Conservation (phyloP, 1,140 invertebrate species). For the Drosophila takahashii region DNA sequence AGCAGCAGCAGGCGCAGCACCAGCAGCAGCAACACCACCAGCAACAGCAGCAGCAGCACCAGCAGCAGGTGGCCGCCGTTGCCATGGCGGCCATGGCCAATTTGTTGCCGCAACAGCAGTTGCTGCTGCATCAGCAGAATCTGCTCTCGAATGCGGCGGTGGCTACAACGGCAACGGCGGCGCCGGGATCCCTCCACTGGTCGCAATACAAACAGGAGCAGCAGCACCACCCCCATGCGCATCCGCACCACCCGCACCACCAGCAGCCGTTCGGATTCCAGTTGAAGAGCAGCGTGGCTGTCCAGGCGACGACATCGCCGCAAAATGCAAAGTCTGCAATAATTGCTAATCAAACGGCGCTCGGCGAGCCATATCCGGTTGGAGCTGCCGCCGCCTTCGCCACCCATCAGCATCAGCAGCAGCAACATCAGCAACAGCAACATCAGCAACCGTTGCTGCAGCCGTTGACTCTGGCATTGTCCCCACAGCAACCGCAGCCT, state of each 20-base stretch:
- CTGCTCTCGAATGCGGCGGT: constrained; percentile 72
- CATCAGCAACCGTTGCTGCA: constrained; percentile 71
- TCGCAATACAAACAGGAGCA: constrained; percentile 77
- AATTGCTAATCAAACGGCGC: constrained; percentile 83
- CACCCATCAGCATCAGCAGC: constrained; percentile 67
- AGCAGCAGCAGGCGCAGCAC: constrained; percentile 55
- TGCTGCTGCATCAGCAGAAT: constrained; percentile 81
- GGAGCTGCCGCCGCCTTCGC: constrained; percentile 47
- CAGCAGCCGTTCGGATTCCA: constrained; percentile 73
- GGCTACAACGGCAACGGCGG: constrained; percentile 62
- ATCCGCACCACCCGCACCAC: constrained; percentile 52
- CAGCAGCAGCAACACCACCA: constrained; percentile 78
- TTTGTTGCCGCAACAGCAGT: constrained; percentile 80
- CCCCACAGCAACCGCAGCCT: constrained; percentile 75
- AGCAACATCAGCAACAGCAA: constrained; percentile 73
- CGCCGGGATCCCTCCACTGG: constrained; percentile 69
- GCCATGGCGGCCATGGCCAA: constrained; percentile 83
- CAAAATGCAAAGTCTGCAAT: constrained; percentile 82
- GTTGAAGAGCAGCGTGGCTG: constrained; percentile 73
- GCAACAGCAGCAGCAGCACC: constrained; percentile 76
- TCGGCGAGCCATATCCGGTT: constrained; percentile 56
- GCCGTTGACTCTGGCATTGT: constrained; percentile 75
- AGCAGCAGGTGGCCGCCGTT: constrained; percentile 81
- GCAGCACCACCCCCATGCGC: constrained; percentile 55
- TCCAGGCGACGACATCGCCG: constrained; percentile 75